phyloP scores from a whole-genome alignment of 2,888 invertebrate genomes.

The Epinotia ramella region DNA sequence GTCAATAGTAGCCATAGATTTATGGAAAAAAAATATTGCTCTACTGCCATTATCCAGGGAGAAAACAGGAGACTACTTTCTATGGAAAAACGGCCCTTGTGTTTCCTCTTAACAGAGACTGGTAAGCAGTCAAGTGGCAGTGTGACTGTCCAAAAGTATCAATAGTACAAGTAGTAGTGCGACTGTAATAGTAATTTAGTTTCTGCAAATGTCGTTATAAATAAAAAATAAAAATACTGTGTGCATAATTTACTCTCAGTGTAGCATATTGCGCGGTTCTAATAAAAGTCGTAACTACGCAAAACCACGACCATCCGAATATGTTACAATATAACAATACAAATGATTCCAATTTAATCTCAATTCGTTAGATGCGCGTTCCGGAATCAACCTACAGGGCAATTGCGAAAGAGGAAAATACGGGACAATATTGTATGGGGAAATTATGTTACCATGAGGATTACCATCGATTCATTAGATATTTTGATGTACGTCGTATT shows the following conservation, averaged over 20 bases:
- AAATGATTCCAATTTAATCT: neutral
- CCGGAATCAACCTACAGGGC: neutral
- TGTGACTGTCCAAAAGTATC: too few relatives aligned
- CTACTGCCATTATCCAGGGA: too few relatives aligned
- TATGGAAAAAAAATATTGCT: too few relatives aligned
- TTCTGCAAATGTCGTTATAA: slow-evolving; percentile 1
- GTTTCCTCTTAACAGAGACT: too few relatives aligned
- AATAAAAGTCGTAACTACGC: neutral
- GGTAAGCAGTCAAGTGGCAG: too few relatives aligned
- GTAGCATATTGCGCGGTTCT: neutral
- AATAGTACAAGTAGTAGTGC: too few relatives aligned
- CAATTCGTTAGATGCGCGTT: neutral
- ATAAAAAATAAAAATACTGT: neutral
- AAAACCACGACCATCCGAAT: neutral
- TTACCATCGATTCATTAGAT: slow-evolving; percentile 10
- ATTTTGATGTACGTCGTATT: slow-evolving; percentile 3
- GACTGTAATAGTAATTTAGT: neutral
- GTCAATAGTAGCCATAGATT: too few relatives aligned
- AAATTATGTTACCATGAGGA: slow-evolving; percentile 2
- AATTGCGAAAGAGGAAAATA: neutral
- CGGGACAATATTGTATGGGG: neutral
- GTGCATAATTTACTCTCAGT: neutral
- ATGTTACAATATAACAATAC: neutral
- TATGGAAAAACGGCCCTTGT: too few relatives aligned
- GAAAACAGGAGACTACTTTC: too few relatives aligned